Percentiles rank a stretch among this genome's conserved stretches.
Conservation (phyloP, 2,888 invertebrate genomes). For the Mellilla xanthometata region DNA sequence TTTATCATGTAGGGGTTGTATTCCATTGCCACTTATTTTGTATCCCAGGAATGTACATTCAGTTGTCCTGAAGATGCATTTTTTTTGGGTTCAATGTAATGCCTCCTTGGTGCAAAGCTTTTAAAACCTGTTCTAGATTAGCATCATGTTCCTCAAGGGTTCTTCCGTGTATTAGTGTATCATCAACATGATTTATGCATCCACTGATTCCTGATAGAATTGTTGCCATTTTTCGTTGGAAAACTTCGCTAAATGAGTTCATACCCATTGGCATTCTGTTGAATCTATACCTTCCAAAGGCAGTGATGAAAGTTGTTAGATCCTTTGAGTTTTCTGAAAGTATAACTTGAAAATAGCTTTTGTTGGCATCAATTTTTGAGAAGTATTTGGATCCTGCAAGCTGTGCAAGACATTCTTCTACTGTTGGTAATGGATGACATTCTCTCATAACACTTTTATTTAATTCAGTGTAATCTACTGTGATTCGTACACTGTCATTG, state of each 20-base stretch:
- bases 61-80: conserved; percentile 1
- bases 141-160: conserved; percentile 6
- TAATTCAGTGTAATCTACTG: conserved; percentile 1
- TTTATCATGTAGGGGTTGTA: neutral
- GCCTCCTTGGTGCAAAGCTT: neutral
- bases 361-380: neutral
- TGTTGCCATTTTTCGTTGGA: conserved; percentile 5
- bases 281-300: conserved; percentile 5
- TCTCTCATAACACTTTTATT: conserved; percentile 1
- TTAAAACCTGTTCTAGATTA: neutral
- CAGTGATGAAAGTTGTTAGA: conserved; percentile 6
- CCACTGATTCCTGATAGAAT: conserved; percentile 4
- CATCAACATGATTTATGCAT: conserved; percentile 6
- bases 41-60: conserved; percentile 3
- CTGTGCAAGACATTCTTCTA: conserved; percentile 9
- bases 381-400: conserved; percentile 2
- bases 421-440: conserved; percentile 3
- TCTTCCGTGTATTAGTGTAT: conserved; percentile 4
- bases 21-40: neutral
- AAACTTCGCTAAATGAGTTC: conserved; percentile 9
- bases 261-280: conserved; percentile 8
- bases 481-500: neutral
- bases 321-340: conserved; percentile 7
- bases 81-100: conserved; percentile 1
- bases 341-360: conserved; percentile 1